These are phyloP conservation scores for Busseola fusca DNA, from an alignment of 2,888 invertebrate species.

Conservation along the genomic window DNA sequence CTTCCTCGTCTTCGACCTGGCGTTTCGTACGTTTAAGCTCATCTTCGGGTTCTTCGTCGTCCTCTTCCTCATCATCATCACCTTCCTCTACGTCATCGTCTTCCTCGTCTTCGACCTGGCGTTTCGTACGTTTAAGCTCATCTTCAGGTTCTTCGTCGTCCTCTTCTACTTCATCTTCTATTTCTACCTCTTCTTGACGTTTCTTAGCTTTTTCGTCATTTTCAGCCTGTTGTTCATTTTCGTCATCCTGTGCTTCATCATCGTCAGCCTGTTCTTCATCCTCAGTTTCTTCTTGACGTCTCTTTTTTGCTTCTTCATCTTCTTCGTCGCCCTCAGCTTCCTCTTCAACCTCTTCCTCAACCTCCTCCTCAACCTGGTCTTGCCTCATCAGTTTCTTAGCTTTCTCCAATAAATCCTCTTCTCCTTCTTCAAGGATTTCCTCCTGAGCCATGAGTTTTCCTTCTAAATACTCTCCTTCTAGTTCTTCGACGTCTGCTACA, in stretches of 20 bases:
- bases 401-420: slow-evolving; percentile 44
- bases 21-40: slow-evolving; percentile 34
- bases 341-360: slow-evolving; percentile 37
- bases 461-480: slow-evolving; percentile 54
- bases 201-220: slow-evolving; percentile 42
- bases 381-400: slow-evolving; percentile 41
- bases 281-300: slow-evolving; percentile 51
- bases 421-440: slow-evolving; percentile 54
- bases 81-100: slow-evolving; percentile 22
- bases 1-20: slow-evolving; percentile 34
- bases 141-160: slow-evolving; percentile 21
- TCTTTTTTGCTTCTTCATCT: slow-evolving; percentile 34
- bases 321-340: slow-evolving; percentile 49
- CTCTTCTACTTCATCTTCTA: slow-evolving; percentile 22
- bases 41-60: slow-evolving; percentile 18
- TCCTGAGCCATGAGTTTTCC: slow-evolving; percentile 42
- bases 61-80: neutral
- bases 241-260: slow-evolving; percentile 25
- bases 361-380: slow-evolving; percentile 48
- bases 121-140: slow-evolving; percentile 33
- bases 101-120: slow-evolving; percentile 34
- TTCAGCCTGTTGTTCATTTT: slow-evolving; percentile 42
- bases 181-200: slow-evolving; percentile 29
- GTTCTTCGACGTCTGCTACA: slow-evolving; percentile 53
- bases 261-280: slow-evolving; percentile 47